Evolutionary conservation across 2,888 invertebrate species (phyloP).

Genomic region (Limnephilus marmoratus): DNA sequence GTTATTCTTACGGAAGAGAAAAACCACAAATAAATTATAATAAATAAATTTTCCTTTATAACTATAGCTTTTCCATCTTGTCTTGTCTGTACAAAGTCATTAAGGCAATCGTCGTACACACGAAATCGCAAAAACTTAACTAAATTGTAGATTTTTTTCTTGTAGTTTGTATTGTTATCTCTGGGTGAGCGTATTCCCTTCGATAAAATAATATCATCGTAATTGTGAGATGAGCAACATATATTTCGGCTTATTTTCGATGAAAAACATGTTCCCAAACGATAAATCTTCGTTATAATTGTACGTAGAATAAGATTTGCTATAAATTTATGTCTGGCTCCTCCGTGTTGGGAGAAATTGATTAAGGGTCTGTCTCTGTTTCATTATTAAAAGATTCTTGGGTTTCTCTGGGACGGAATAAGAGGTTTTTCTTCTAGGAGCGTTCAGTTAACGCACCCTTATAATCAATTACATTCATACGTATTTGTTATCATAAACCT

Average conservation of each 20-base stretch:
- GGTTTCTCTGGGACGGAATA: background rate
- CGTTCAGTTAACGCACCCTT: background rate
- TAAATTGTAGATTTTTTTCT: too few species aligned
- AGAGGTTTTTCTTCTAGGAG: background rate
- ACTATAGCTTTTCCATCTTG: too few species aligned
- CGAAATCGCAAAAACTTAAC: background rate
- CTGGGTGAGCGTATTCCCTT: background rate
- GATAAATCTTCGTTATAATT: constrained; percentile 27
- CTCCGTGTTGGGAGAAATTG: constrained; percentile 17
- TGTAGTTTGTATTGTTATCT: background rate
- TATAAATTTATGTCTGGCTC: constrained; percentile 25
- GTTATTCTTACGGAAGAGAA: too few species aligned
- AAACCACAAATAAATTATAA: too few species aligned
- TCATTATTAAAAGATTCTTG: constrained; percentile 2
- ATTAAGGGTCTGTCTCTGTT: constrained; percentile 32
- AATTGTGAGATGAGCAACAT: background rate
- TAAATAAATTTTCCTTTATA: too few species aligned
- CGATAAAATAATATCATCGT: background rate
- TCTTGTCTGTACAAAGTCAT: too few species aligned
- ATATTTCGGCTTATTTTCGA: background rate
- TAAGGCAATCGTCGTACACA: background rate
- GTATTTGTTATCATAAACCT: background rate
- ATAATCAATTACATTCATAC: background rate
- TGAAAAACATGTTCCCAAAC: background rate
- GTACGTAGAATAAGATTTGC: constrained; percentile 9